These are phyloP conservation scores for Chloebia gouldiae DNA, from an alignment of 2,113 vertebrate species.

Conservation along the genomic window DNA sequence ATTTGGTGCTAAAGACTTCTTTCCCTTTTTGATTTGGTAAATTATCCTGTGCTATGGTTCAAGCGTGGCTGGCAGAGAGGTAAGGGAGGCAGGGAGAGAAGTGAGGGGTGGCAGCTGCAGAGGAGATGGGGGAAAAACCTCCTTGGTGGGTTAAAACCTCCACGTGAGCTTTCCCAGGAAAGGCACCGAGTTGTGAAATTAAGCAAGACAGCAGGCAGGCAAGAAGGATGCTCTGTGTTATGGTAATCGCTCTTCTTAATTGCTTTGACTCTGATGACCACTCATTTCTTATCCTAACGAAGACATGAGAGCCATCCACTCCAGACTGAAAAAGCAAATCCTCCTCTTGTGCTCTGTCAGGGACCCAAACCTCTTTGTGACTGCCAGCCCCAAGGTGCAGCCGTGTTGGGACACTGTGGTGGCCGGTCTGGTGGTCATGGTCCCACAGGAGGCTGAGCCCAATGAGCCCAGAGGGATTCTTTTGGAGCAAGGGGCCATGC, in stretches of 20 bases:
- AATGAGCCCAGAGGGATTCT: neutral
- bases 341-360: neutral
- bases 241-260: conserved; percentile 56
- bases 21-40: neutral
- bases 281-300: conserved; percentile 33
- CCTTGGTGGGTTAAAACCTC: neutral
- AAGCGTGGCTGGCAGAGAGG: neutral
- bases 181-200: neutral
- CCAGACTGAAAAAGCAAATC: neutral
- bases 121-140: neutral
- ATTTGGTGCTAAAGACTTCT: neutral
- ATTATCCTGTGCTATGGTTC: neutral
- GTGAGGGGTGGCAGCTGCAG: neutral
- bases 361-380: neutral
- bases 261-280: conserved; percentile 46
- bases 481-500: accelerated
- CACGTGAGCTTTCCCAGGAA: neutral
- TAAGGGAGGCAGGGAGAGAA: neutral
- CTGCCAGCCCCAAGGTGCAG: neutral
- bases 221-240: conserved; percentile 30
- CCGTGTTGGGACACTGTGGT: accelerated
- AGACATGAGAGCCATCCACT: neutral
- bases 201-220: neutral
- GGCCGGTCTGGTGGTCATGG: accelerated
- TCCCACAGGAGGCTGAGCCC: neutral